Evolutionary conservation across 2,888 invertebrate genomes (phyloP), one percentile per base, ranked within the genome.

Genomic region (Xestia xanthographa): DNA sequence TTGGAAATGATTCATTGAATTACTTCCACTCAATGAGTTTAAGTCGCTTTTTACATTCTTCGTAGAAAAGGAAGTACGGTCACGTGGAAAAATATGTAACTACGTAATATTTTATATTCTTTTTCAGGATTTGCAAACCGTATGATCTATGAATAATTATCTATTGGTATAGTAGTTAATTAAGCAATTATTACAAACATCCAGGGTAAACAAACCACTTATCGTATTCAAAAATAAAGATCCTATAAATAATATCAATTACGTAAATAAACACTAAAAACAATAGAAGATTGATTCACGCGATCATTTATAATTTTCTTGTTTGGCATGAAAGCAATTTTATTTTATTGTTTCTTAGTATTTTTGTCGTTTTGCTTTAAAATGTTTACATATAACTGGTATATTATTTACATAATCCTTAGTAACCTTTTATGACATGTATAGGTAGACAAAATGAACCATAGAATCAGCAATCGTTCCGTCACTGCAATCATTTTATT

Each of bases 1-100:
- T 68, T 74, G 56, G 8, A 53, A 62, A 38, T 84, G 66, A 80
- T 84, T 80, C 63, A 84, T 71, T 45, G 29, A 45, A 72, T 75
- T 58, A 29, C 65, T 72, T 75, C 72, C 58, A 53, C 22, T 70
- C 29, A 43, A n/a, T 66, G 34, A 70, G 29, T 60, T 66, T 43
- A 34, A 62, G 34, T 26, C 41, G 34, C 34, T 71, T 65, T 65
- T 71, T 58, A 73, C n/a, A 73, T 70, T 73, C 70, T 80, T 73
- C 56, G 12, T 56, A 67, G 66, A 26, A 69, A 66, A 69, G 14
- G 62, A 62, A 53, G 72, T n/a, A 43, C 20, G 56, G 29, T 72
- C 72, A 29, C 12, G 20, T 74, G 34, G 56, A 74, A 45, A 71
- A 48, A 48, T 48, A 38, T 26, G 17, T 45, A 38, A 0, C 2